These are phyloP conservation scores for Heliconius cydno DNA, from an alignment of 2,888 invertebrate genomes.

Conservation along the genomic window DNA sequence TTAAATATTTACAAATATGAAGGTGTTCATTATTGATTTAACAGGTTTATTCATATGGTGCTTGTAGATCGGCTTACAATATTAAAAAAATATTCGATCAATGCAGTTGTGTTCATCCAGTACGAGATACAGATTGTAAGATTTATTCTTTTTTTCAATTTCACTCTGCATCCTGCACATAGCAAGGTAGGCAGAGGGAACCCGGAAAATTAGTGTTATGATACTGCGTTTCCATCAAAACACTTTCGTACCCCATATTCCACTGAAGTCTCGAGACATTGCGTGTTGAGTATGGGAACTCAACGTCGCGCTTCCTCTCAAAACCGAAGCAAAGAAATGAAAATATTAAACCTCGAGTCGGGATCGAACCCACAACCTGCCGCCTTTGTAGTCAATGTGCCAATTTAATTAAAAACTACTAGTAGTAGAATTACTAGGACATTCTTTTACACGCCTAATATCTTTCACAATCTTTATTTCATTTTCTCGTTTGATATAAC, in stretches of 20 bases:
- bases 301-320: too few species aligned
- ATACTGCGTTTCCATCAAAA: too few species aligned
- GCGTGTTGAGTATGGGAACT: too few species aligned
- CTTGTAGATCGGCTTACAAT: slow-evolving; percentile 68
- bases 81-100: slow-evolving; percentile 60
- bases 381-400: not conserved
- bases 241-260: too few species aligned
- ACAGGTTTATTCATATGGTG: slow-evolving; percentile 73
- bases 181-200: too few species aligned
- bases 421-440: not conserved
- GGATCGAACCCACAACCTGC: not conserved
- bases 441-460: not conserved
- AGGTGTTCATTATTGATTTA: slow-evolving; percentile 33
- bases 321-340: not conserved
- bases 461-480: not conserved
- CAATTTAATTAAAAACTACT: not conserved
- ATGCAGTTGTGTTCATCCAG: slow-evolving; percentile 77
- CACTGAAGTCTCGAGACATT: too few species aligned
- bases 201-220: too few species aligned
- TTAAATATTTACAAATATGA: not conserved
- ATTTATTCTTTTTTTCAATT: slow-evolving; percentile 29
- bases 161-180: too few species aligned
- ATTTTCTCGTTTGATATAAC: not conserved
- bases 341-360: not conserved
- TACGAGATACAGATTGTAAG: slow-evolving; percentile 68